Evolutionary conservation across 2,113 vertebrate genomes (phyloP), one percentile per base, ranked within the genome.

Genomic region (Larimichthys polyactis): DNA sequence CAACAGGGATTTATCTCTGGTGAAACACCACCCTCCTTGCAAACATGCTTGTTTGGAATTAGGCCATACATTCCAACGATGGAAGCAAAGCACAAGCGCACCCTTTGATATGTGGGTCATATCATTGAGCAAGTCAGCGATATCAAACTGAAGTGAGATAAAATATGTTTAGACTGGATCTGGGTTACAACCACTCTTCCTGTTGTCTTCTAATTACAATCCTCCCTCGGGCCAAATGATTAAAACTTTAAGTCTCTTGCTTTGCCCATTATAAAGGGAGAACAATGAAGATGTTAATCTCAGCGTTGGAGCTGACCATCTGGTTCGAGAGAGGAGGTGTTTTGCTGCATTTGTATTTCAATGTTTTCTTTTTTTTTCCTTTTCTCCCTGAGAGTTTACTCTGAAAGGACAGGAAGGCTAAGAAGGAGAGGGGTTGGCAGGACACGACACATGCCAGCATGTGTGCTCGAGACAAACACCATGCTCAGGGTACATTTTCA

Each of bases 1-100:
- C 83, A n/a, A 65, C 84, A 75, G 84, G 68, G 90, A 92, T 60
- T 94, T 88, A 93, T 90, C 84, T 65, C 44, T 65, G 27, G 52
- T 69, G 67, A 11, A 19, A 51, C 70, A 46, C 51, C 57, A 40
- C 32, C 43, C 32, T 6, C 22, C n/a, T 4, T 4, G 72, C 36
- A 68, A 20, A 75, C 63, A 68, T 67, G 54, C 67, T 20, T 63
- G 64, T 68, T 67, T 88, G 88, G 91, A 92, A 85, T 84, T 81
- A 89, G 87, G 87, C 90, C 92, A 89, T 52, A 74, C 67, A 81
- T 86, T 82, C 79, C 76, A 44, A 71, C n/a, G 64, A 77, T 29
- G 64, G 43, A 81, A 49, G 3, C 59, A 72, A 83, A 60, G 62
- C 29, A 81, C 59, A 64, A 67, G n/a, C 2, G 51, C 65, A 44